phyloP scores from a whole-genome alignment of 1,140 invertebrate species.

The Ephestia elutella region DNA sequence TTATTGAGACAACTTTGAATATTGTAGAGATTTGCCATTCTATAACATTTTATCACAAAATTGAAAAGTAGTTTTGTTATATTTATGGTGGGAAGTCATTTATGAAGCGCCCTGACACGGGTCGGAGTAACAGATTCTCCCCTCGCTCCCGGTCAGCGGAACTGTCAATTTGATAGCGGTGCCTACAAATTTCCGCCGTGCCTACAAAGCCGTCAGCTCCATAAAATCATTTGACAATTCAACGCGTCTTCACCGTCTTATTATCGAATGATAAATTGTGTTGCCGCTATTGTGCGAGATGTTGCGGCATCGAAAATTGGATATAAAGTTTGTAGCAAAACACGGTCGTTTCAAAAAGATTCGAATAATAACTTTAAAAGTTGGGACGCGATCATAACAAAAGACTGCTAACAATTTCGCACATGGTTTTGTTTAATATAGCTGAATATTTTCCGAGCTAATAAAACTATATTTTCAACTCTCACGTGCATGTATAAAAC shows the following conservation, averaged over 20 bases:
- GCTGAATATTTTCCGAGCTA: neutral
- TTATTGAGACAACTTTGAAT: too few relatives aligned
- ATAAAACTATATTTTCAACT: conserved; percentile 4
- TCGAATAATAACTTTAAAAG: neutral
- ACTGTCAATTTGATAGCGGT: conserved; percentile 60
- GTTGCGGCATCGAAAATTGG: neutral
- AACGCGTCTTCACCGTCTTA: conserved; percentile 17
- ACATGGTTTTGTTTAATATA: neutral
- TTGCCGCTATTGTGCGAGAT: conserved; percentile 8
- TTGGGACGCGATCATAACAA: neutral
- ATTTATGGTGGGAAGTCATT: conserved; percentile 41
- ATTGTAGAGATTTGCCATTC: too few relatives aligned
- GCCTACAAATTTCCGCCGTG: conserved; percentile 56
- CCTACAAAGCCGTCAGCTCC: conserved; percentile 46
- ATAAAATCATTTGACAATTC: conserved; percentile 36
- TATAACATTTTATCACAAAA: conserved; percentile 22
- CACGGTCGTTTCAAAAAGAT: neutral
- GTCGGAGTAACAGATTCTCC: conserved; percentile 48
- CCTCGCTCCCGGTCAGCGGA: conserved; percentile 41
- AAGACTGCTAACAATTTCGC: neutral
- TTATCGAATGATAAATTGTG: conserved; percentile 16
- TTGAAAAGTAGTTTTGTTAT: conserved; percentile 38
- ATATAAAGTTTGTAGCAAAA: neutral
- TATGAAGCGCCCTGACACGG: conserved; percentile 52
- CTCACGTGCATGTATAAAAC: neutral